Percentiles rank a stretch among this genome's conserved stretches.
These are phyloP conservation scores for Lateolabrax maculatus DNA, from an alignment of 2,797 vertebrate species.

Conservation along the genomic window DNA sequence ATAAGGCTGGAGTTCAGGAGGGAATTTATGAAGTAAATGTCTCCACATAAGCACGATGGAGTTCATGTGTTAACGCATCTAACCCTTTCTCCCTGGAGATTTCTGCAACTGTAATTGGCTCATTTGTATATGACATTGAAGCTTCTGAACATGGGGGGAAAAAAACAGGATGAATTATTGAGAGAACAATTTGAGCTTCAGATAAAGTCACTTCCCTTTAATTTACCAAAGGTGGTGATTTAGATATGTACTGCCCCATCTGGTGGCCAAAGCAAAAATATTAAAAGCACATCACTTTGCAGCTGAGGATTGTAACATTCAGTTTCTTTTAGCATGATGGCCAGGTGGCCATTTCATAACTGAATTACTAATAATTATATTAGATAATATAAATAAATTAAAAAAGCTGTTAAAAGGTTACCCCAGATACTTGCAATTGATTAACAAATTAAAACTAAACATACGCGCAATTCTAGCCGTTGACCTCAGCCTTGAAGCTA, in stretches of 20 bases:
- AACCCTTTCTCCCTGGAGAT: background rate
- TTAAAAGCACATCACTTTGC: constrained; percentile 50
- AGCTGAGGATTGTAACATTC: constrained; percentile 49
- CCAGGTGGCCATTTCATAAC: constrained; percentile 20
- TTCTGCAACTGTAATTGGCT: constrained; percentile 8
- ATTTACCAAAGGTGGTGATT: constrained; percentile 43
- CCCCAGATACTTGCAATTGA: constrained; percentile 41
- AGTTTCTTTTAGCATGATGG: constrained; percentile 15
- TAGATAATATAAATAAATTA: background rate
- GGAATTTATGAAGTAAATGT: constrained; percentile 31
- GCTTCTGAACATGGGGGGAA: background rate
- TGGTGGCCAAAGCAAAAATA: constrained; percentile 62
- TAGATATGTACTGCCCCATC: constrained; percentile 59
- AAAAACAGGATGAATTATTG: constrained; percentile 8
- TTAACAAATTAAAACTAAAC: constrained; percentile 31
- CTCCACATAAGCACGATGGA: constrained; percentile 12
- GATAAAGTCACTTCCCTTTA: constrained; percentile 22
- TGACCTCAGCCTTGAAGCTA: constrained; percentile 74
- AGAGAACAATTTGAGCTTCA: constrained; percentile 6
- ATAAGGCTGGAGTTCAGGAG: constrained; percentile 25
- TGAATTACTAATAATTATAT: constrained; percentile 8
- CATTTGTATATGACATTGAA: constrained; percentile 15
- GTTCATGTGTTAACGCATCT: background rate
- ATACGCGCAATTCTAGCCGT: constrained; percentile 56
- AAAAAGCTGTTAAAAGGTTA: background rate